Conservation (phyloP, 2,113 vertebrate species). For the Chaetops frenatus region DNA sequence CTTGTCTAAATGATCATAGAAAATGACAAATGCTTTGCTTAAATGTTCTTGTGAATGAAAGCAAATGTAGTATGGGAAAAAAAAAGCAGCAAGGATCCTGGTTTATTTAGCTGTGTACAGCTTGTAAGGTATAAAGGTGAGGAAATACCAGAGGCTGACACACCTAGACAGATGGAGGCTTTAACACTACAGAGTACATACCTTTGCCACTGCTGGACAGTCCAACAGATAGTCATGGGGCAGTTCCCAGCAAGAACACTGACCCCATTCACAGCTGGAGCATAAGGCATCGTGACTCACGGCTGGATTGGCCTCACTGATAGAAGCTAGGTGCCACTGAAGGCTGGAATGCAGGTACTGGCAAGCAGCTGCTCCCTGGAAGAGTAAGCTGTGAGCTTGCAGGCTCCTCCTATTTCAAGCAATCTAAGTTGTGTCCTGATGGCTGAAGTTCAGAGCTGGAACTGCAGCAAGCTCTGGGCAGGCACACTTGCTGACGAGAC, state of each 20-base stretch:
- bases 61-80: neutral
- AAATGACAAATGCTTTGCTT: neutral
- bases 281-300: neutral
- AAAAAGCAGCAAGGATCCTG: neutral
- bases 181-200: neutral
- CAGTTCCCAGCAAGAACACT: slow-evolving; percentile 35
- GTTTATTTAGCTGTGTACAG: neutral
- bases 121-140: slow-evolving; percentile 40
- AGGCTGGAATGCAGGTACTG: slow-evolving; percentile 39
- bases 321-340: slow-evolving; percentile 33
- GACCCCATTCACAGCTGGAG: slow-evolving; percentile 28
- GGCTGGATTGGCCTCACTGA: neutral
- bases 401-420: neutral
- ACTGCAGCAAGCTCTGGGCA: neutral
- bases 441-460: slow-evolving; percentile 24
- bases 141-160: slow-evolving; percentile 40
- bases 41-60: neutral
- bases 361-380: slow-evolving; percentile 15
- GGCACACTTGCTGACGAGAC: neutral
- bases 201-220: neutral
- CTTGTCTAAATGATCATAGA: neutral
- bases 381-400: neutral
- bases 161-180: slow-evolving; percentile 1
- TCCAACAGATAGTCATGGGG: neutral
- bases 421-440: neutral